These are phyloP conservation scores for Taxidea taxus DNA, from an alignment of 2,113 vertebrate genomes.

Conservation along the genomic window DNA sequence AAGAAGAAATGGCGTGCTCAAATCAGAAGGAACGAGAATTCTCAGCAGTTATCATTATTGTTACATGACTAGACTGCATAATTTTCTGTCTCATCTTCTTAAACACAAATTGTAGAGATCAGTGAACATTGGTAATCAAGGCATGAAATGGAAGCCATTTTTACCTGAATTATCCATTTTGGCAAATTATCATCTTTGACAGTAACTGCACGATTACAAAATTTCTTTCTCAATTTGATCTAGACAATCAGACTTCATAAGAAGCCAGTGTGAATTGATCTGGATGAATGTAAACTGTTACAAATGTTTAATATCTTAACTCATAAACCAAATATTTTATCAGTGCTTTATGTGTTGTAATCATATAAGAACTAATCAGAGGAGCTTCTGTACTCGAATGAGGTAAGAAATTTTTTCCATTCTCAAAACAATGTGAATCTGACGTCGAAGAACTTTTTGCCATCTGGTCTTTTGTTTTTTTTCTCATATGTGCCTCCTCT, in stretches of 20 bases:
- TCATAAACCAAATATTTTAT: not conserved
- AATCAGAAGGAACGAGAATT: not conserved
- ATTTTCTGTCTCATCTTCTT: not conserved
- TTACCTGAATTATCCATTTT: conserved; percentile 20
- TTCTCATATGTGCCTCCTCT: not conserved
- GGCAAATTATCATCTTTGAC: not conserved
- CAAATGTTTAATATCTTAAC: not conserved
- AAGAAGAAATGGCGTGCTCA: not conserved
- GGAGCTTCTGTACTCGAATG: not conserved
- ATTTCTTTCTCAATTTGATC: not conserved
- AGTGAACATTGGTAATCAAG: not conserved
- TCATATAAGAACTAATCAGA: not conserved
- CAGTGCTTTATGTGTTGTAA: not conserved
- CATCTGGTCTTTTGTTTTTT: not conserved
- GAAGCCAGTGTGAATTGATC: not conserved
- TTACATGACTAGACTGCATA: not conserved
- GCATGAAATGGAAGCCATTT: conserved; percentile 8
- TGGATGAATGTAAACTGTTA: not conserved
- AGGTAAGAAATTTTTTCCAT: not conserved
- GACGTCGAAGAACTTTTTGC: not conserved
- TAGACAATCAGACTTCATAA: not conserved
- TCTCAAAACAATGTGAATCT: not conserved
- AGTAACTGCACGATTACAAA: not conserved
- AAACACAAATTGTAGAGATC: not conserved
- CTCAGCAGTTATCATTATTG: not conserved